phyloP scores from a whole-genome alignment of 2,888 invertebrate genomes.

The Nysson spinosus region DNA sequence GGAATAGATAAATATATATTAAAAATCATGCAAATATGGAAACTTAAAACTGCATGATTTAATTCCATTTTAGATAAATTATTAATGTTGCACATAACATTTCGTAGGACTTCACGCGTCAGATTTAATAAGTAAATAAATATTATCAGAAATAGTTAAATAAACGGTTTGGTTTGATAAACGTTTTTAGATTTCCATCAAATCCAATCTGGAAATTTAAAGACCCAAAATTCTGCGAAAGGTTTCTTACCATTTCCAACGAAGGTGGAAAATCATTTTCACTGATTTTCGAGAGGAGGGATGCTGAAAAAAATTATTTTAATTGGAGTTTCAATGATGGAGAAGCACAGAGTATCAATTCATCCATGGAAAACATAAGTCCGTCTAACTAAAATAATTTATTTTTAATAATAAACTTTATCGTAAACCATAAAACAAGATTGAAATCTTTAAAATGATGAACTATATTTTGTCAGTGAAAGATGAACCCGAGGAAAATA shows the following conservation, averaged over 20 bases:
- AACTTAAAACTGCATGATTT: too few species aligned
- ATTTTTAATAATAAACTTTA: neutral
- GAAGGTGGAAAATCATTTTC: slow-evolving; percentile 26
- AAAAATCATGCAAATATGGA: too few species aligned
- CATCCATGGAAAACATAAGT: neutral
- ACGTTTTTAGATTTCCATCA: slow-evolving; percentile 18
- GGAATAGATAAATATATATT: too few species aligned
- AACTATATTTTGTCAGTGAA: slow-evolving; percentile 4
- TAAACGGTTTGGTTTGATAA: neutral
- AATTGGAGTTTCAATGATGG: slow-evolving; percentile 24
- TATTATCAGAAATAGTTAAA: neutral
- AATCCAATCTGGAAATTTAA: slow-evolving; percentile 29
- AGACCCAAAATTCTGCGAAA: slow-evolving; percentile 4
- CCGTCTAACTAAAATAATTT: neutral
- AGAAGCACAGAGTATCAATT: neutral
- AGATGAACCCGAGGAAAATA: neutral
- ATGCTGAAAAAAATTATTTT: slow-evolving; percentile 13
- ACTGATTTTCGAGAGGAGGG: slow-evolving; percentile 5
- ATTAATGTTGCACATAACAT: too few species aligned
- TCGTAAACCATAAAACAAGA: too few species aligned
- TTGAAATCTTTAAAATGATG: neutral
- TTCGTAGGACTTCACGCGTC: too few species aligned
- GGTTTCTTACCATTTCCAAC: slow-evolving; percentile 13
- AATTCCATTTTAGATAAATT: too few species aligned
- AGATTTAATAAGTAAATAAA: too few species aligned